Evolutionary conservation across 1,140 invertebrate genomes (phyloP).

Genomic region (Zaprionus inermis): DNA sequence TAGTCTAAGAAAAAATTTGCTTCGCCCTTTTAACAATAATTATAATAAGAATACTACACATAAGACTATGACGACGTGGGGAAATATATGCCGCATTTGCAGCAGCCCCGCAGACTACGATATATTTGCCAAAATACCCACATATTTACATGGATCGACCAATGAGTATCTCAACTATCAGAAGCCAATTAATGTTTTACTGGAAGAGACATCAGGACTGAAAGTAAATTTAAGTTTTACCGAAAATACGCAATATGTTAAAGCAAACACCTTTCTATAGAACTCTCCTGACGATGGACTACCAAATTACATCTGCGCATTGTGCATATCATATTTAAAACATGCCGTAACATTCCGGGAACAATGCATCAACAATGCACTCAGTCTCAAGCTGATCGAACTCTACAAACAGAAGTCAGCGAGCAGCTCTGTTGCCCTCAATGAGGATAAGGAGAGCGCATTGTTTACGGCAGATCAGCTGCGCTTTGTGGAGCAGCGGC

Average conservation of each 20-base stretch:
- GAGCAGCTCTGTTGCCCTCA: conserved; percentile 21
- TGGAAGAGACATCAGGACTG: conserved; percentile 78
- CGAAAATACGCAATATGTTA: not conserved
- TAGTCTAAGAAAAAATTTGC: conserved; percentile 15
- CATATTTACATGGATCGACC: conserved; percentile 74
- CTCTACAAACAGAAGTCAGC: conserved; percentile 60
- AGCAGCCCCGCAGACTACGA: conserved; percentile 79
- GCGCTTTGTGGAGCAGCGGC: conserved; percentile 62
- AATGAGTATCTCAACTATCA: conserved; percentile 81
- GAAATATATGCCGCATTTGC: conserved; percentile 78
- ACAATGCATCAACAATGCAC: conserved; percentile 72
- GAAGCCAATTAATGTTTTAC: conserved; percentile 70
- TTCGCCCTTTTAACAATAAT: conserved; percentile 9
- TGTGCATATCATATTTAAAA: conserved; percentile 81
- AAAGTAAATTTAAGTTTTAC: conserved; percentile 46
- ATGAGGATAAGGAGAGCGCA: conserved; percentile 61
- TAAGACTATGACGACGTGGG: conserved; percentile 67
- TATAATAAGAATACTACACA: conserved; percentile 1
- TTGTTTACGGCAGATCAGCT: conserved; percentile 65
- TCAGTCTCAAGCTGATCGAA: conserved; percentile 70
- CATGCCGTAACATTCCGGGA: conserved; percentile 80
- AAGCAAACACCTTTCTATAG: conserved; percentile 24
- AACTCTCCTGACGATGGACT: conserved; percentile 69
- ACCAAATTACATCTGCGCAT: conserved; percentile 70
- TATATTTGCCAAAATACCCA: conserved; percentile 79